Conservation (phyloP, 2,113 vertebrate genomes). For the Vidua chalybeata region DNA sequence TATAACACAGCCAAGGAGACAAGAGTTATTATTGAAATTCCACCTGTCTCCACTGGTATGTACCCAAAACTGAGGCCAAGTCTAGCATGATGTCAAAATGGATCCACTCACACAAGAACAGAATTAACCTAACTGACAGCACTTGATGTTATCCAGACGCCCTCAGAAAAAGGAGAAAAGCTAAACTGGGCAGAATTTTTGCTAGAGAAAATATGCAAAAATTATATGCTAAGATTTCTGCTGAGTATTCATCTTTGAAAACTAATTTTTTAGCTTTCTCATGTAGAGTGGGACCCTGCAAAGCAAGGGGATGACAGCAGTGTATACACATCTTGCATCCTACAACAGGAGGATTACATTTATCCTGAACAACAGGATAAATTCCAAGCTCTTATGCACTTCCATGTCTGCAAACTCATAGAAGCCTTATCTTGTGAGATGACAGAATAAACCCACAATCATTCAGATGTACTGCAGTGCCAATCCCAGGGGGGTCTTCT, state of each 20-base stretch:
- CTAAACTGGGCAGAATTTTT: slow-evolving; percentile 5
- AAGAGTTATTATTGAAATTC: slow-evolving; percentile 40
- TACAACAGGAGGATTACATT: no score
- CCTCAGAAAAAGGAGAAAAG: not conserved
- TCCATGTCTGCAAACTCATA: not conserved
- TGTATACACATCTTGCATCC: not conserved
- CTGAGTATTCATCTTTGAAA: not conserved
- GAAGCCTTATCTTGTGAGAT: not conserved
- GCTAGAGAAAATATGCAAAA: not conserved
- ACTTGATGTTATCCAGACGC: slow-evolving; percentile 31
- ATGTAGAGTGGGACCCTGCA: not conserved
- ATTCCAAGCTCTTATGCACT: not conserved
- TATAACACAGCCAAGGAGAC: not conserved
- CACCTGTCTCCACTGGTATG: slow-evolving; percentile 21
- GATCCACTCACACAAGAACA: slow-evolving; percentile 4
- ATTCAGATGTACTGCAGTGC: not conserved
- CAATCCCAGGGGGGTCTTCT: not conserved
- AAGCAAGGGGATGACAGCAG: not conserved
- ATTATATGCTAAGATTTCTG: not conserved
- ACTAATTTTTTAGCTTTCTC: not conserved
- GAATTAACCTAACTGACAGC: not conserved
- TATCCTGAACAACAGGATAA: not conserved
- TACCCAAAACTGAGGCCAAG: not conserved
- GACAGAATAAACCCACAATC: not conserved
- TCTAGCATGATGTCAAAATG: slow-evolving; percentile 24